These are phyloP conservation scores for Amorpha juglandis DNA, from an alignment of 2,888 invertebrate species.

Conservation along the genomic window DNA sequence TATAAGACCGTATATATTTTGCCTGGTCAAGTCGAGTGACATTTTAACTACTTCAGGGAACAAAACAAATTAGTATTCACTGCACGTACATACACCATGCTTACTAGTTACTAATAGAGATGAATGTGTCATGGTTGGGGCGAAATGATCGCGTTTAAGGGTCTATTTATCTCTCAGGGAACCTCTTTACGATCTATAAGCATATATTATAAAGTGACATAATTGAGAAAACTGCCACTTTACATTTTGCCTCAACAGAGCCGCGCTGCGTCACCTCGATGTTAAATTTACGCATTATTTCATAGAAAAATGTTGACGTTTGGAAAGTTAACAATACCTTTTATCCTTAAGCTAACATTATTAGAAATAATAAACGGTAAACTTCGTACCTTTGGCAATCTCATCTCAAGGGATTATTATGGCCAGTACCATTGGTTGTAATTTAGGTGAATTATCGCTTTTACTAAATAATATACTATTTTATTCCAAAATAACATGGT, in stretches of 20 bases:
- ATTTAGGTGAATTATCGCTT: not conserved
- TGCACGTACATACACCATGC: not conserved
- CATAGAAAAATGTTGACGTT: not conserved
- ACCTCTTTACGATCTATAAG: constrained; percentile 23
- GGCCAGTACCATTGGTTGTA: not conserved
- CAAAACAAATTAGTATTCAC: too few species aligned
- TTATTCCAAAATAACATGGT: too few species aligned
- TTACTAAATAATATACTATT: too few species aligned
- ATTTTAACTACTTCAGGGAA: too few species aligned
- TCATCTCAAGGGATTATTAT: not conserved
- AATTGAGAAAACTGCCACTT: constrained; percentile 26
- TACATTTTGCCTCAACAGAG: constrained; percentile 2
- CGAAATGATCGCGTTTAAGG: not conserved
- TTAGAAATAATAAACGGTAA: constrained; percentile 4
- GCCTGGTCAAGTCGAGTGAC: too few species aligned
- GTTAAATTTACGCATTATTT: not conserved
- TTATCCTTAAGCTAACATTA: constrained; percentile 9
- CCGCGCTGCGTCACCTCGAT: not conserved
- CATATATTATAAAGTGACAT: constrained; percentile 21
- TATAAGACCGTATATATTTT: too few species aligned
- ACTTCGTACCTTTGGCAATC: not conserved
- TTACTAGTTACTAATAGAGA: not conserved
- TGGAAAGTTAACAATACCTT: constrained; percentile 2
- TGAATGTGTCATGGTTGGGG: not conserved
- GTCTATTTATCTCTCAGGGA: constrained; percentile 21